These are phyloP conservation scores for Alexandromys fortis DNA, from an alignment of 2,113 vertebrate genomes.

Conservation along the genomic window DNA sequence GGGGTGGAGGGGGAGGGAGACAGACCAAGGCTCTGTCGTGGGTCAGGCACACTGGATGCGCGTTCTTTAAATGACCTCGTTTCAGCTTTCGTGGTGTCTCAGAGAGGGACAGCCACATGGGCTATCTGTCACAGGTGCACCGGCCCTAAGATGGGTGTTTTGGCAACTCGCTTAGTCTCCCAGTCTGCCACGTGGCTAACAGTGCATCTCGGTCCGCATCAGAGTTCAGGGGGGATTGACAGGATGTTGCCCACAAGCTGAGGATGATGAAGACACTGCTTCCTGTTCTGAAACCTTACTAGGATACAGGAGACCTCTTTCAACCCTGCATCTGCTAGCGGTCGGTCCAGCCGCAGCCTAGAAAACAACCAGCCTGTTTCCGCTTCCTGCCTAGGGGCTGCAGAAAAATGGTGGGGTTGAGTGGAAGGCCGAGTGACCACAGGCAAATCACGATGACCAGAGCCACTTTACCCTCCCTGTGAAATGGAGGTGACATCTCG, in stretches of 20 bases:
- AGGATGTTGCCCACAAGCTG: constrained; percentile 2
- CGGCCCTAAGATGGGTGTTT: not conserved
- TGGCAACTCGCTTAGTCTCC: not conserved
- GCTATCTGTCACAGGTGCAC: not conserved
- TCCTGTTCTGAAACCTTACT: constrained; percentile 62
- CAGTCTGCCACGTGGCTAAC: not conserved
- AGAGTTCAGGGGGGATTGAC: not conserved
- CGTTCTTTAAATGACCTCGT: not conserved
- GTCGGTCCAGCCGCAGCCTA: constrained; percentile 19
- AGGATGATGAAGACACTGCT: not conserved
- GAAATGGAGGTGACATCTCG: not conserved
- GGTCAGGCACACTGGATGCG: accelerated
- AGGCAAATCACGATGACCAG: not conserved
- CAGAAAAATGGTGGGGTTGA: not conserved
- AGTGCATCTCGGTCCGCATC: not conserved
- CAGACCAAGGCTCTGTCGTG: not conserved
- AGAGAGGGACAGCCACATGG: accelerated
- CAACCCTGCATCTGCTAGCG: not conserved
- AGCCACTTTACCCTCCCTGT: not conserved
- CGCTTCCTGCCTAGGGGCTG: constrained; percentile 49
- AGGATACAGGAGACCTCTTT: constrained; percentile 39
- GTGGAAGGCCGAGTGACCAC: not conserved
- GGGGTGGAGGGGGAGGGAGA: not conserved
- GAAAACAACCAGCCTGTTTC: constrained; percentile 26
- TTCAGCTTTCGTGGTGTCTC: not conserved